Percentiles rank a stretch among this genome's conserved stretches.
Evolutionary conservation across 2,113 vertebrate species (phyloP).

Genomic region (Gobiocypris rarus): DNA sequence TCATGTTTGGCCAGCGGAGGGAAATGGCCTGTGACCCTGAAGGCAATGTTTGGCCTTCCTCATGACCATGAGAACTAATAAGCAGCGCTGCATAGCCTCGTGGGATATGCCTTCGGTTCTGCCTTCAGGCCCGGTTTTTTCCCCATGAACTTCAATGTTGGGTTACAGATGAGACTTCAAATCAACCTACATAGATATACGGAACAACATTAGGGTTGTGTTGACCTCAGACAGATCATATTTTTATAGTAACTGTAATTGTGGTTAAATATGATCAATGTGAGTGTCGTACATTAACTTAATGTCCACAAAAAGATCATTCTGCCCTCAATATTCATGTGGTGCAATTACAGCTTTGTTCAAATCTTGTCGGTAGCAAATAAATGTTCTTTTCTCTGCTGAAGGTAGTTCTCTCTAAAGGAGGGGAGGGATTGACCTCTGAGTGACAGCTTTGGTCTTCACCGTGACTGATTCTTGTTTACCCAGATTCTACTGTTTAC

Average conservation of each 20-base stretch:
- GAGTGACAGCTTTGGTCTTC: constrained; percentile 43
- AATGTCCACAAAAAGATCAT: background rate
- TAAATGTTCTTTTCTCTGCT: background rate
- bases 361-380: background rate
- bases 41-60: constrained; percentile 60
- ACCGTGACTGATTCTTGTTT: constrained; percentile 64
- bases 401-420: background rate
- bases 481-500: constrained; percentile 45
- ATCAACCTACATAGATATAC: background rate
- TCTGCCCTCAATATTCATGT: background rate
- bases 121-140: constrained; percentile 66
- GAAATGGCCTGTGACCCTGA: constrained; percentile 68
- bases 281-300: background rate
- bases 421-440: constrained; percentile 35
- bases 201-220: background rate
- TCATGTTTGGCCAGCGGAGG: constrained; percentile 59
- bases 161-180: background rate
- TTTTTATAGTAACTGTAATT: background rate
- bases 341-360: background rate
- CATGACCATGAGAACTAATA: constrained; percentile 68
- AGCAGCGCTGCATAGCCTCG: constrained; percentile 55
- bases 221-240: background rate
- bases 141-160: constrained; percentile 65
- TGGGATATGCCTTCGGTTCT: constrained; percentile 64
- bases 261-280: background rate